Evolutionary conservation across 1,140 invertebrate genomes (phyloP).

Genomic region (Atta colombica): DNA sequence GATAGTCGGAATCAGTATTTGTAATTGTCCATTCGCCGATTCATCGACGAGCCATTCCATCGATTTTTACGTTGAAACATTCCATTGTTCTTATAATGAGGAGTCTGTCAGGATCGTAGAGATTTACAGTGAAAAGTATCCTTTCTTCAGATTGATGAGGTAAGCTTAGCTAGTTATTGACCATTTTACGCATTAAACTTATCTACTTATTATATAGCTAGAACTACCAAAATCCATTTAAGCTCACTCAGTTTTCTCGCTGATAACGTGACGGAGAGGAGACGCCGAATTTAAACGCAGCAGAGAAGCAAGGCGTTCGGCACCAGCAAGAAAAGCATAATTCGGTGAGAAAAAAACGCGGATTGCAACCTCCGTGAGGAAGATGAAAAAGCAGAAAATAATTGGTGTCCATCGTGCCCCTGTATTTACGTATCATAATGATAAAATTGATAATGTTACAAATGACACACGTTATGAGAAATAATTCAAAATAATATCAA

Average conservation of each 20-base stretch:
- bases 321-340: conserved; percentile 22
- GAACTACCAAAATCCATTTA: conserved; percentile 38
- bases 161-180: conserved; percentile 61
- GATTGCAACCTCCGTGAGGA: conserved; percentile 30
- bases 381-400: conserved; percentile 52
- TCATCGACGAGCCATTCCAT: conserved; percentile 68
- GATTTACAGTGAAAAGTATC: conserved; percentile 52
- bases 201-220: conserved; percentile 43
- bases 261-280: conserved; percentile 45
- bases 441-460: conserved; percentile 84
- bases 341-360: conserved; percentile 40
- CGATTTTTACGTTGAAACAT: conserved; percentile 69
- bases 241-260: conserved; percentile 41
- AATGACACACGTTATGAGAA: conserved; percentile 82
- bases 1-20: conserved; percentile 52
- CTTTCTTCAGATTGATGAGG: conserved; percentile 51
- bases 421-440: conserved; percentile 85
- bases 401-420: conserved; percentile 80
- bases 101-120: conserved; percentile 46
- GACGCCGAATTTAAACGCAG: conserved; percentile 65
- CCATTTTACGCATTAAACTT: conserved; percentile 57
- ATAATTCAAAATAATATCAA: conserved; percentile 76
- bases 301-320: conserved; percentile 65
- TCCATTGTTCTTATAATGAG: conserved; percentile 62
- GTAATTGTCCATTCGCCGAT: conserved; percentile 58